Evolutionary conservation across 2,113 vertebrate species (phyloP), one percentile per base, ranked within the genome.

Genomic region (Albula goreensis): DNA sequence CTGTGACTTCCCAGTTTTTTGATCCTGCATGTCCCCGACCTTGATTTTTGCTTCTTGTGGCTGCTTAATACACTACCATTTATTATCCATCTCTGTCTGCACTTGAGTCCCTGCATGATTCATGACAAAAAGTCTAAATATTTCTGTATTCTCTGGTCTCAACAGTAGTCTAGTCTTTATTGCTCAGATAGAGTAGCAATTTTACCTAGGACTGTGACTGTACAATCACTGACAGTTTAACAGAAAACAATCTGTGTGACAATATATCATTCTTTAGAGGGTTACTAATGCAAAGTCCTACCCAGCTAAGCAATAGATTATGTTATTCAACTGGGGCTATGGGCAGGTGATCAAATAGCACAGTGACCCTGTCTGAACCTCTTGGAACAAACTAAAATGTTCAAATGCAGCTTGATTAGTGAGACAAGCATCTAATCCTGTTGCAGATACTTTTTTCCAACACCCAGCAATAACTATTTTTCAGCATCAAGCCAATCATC

Each of bases 201-300:
- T 41, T 41, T 41, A 84, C 82, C 3, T 2, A 66, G 60, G 15
- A 3, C 1, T 1, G 15, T 66, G 1, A 1, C 17, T 22, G 60
- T 15, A 66, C 3, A 60, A 13, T 15, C 57, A 60, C 12, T 11
- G 17, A 15, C 1, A 60, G 56, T 60, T 12, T 2, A 12, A 60
- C 11, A 11, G 79, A 12, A 81, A 8, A 11, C 25, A 79, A 8
- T 53, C 63, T 50, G 74, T 53, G n/a, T 63, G n/a, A 63, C 52
- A 83, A 86, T 85, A 83, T 50, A 49, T 77, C 53, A 57, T 48
- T 78, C 74, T 52, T 84, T 78, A 81, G 60, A 51, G 7, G 12
- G 53, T 56, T 56, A 8, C 12, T 56, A 66, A 79, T 74, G 70
- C 83, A 57, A 15, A 53, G 53, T 70, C 53, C 79, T 83, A 17